Evolutionary conservation across 2,888 invertebrate species (phyloP), one percentile per base, ranked within the genome.

Genomic region (Desoria tigrina): DNA sequence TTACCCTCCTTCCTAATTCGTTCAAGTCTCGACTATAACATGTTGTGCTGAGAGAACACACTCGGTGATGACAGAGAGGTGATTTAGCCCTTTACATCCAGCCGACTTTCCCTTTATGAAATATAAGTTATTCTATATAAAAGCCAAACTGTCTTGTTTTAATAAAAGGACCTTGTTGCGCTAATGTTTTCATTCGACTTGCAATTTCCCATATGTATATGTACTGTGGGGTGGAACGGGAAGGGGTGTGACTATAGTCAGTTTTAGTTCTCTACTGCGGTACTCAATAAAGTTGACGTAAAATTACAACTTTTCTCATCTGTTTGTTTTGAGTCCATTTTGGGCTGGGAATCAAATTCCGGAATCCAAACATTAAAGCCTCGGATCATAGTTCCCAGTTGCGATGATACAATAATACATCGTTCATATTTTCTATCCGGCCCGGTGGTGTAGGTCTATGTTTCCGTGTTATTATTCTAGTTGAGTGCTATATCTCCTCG

Each of bases 271-370:
- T 45, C 45, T 16, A 9, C 56, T 45, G 9, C 4, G 16, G 45
- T 45, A 57, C 56, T 57, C 56, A 37, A 57, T 57, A 57, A 57
- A 57, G 37, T 37, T 39, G 42, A 42, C 56, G 37, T 57, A 57
- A 55, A 57, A 16, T 57, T 21, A 21, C 18, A 57, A 57, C 56
- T 57, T 57, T 57, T 18, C 32, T 55, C 42, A 32, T 27, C n/a
- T n/a, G n/a, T n/a, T n/a, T n/a, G n/a, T n/a, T n/a, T n/a, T n/a
- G n/a, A n/a, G n/a, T n/a, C n/a, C n/a, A n/a, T n/a, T n/a, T n/a
- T n/a, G n/a, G n/a, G n/a, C n/a, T n/a, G n/a, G n/a, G n/a, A n/a
- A n/a, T n/a, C n/a, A n/a, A n/a, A n/a, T n/a, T n/a, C n/a, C n/a
- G n/a, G n/a, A n/a, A n/a, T n/a, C n/a, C n/a, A n/a, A n/a, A n/a